Conservation (phyloP, 92 coral and sea anemone genomes). For the Phenganax marumi region DNA sequence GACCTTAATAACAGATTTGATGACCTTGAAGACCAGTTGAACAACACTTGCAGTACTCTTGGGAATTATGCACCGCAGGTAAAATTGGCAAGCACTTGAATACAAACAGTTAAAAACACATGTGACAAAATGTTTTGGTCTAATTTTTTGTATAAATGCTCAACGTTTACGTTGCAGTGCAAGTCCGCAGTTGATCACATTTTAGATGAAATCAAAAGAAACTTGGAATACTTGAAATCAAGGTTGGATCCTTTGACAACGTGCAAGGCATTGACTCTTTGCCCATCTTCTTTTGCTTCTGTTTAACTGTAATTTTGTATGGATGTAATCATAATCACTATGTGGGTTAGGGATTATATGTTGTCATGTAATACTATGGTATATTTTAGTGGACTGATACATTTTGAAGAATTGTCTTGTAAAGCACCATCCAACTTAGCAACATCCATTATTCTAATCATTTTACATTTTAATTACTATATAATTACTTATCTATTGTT, state of each 20-base stretch:
- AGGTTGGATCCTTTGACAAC: constrained; percentile 3
- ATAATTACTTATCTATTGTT: neutral
- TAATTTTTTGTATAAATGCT: neutral
- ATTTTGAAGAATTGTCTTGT: neutral
- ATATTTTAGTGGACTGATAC: no score
- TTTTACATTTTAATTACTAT: neutral
- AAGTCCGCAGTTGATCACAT: constrained; percentile 15
- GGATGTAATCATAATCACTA: neutral
- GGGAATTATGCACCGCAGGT: constrained; percentile 14
- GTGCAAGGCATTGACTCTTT: constrained; percentile 20
- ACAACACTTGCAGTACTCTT: neutral
- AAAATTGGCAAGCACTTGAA: no score
- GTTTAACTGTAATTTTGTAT: neutral
- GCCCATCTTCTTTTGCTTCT: neutral
- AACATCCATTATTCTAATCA: no score
- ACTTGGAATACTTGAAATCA: neutral
- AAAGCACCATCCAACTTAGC: neutral
- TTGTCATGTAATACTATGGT: no score
- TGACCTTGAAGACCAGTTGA: constrained; percentile 1
- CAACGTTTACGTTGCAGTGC: neutral
- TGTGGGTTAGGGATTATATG: no score
- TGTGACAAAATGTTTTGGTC: no score
- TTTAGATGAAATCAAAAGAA: neutral
- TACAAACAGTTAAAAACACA: no score
- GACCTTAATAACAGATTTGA: neutral